Conservation (phyloP, 1,140 invertebrate species). For the Manduca sexta region DNA sequence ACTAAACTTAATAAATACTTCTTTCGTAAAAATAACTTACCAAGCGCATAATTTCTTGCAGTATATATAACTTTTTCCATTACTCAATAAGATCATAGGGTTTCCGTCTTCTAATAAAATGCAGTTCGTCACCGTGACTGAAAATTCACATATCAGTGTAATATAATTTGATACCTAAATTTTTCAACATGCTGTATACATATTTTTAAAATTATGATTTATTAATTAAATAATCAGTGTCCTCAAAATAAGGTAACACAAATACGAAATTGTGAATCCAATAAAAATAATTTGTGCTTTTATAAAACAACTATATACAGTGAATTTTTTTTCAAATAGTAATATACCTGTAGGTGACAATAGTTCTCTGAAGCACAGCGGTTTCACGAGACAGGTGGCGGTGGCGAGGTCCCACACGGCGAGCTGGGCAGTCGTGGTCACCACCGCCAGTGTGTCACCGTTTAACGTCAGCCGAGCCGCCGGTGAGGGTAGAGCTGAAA, state of each 20-base stretch:
- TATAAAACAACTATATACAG: too few relatives aligned
- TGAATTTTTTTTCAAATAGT: too few relatives aligned
- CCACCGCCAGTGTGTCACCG: conserved; percentile 41
- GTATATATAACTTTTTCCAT: conserved; percentile 80
- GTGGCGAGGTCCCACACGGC: conserved; percentile 54
- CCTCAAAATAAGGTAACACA: too few relatives aligned
- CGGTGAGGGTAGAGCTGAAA: conserved; percentile 74
- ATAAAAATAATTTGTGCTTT: too few relatives aligned
- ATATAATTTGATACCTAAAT: background rate
- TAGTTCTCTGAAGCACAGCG: conserved; percentile 67
- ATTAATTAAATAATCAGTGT: too few relatives aligned
- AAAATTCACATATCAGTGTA: conserved; percentile 24
- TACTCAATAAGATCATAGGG: conserved; percentile 79
- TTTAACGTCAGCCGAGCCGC: conserved; percentile 67
- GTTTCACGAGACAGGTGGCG: conserved; percentile 35
- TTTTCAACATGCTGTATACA: too few relatives aligned
- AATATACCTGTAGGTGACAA: conserved; percentile 62
- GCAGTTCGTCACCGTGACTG: conserved; percentile 74
- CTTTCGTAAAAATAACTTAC: conserved; percentile 69
- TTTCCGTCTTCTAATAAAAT: conserved; percentile 76
- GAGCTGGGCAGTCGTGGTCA: conserved; percentile 52
- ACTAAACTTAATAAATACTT: background rate
- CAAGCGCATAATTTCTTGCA: conserved; percentile 77
- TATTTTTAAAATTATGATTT: too few relatives aligned
- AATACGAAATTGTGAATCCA: too few relatives aligned